Evolutionary conservation across 2,888 invertebrate species (phyloP).

Genomic region (Stegana nigrithorax): DNA sequence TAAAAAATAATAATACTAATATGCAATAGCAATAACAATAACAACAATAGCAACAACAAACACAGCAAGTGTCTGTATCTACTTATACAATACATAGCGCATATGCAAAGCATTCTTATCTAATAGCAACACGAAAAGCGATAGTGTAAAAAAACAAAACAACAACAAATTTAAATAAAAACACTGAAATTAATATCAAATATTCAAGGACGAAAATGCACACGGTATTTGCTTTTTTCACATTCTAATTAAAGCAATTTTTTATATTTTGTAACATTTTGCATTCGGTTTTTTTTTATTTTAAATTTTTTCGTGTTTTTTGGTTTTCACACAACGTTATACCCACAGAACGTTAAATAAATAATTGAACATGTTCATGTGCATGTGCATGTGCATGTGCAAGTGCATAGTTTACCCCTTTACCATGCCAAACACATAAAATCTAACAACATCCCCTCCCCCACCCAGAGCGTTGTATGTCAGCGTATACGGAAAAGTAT

Average conservation of each 20-base stretch:
- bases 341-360: too few species aligned
- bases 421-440: background rate
- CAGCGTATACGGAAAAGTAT: slow-evolving; percentile 37
- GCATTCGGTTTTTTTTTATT: background rate
- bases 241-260: slow-evolving; percentile 1
- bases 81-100: too few species aligned
- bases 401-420: background rate
- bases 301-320: background rate
- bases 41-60: background rate
- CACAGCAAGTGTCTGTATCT: background rate
- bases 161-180: background rate
- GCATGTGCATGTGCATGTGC: slow-evolving; percentile 5
- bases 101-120: slow-evolving; percentile 4
- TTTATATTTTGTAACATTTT: background rate
- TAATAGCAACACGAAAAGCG: background rate
- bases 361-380: slow-evolving; percentile 6
- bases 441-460: too few species aligned
- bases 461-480: too few species aligned
- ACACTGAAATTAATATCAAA: slow-evolving; percentile 45
- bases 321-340: background rate
- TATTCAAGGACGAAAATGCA: slow-evolving; percentile 42
- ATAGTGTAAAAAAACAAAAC: background rate
- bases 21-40: background rate
- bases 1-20: slow-evolving; percentile 13
- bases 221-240: slow-evolving; percentile 25